A percentile compares a stretch with the other conserved stretches of the same genome.
phyloP scores from a whole-genome alignment of 37 sponge, comb jelly and placozoan species.

The Halichondria panicea region DNA sequence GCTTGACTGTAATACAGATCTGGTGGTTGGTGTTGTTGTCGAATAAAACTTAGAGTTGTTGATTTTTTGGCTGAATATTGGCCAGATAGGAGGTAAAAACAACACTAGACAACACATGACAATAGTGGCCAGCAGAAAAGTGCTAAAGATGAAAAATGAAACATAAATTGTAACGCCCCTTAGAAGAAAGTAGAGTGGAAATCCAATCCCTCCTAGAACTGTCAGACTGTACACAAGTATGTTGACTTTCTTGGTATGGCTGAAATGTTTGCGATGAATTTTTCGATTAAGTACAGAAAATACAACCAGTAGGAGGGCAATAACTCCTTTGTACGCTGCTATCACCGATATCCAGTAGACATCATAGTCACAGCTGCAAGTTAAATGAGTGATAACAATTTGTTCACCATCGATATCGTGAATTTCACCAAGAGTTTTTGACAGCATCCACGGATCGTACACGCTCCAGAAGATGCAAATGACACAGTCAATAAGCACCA shows the following conservation, averaged over 20 bases:
- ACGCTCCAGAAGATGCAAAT: slow-evolving; percentile 11
- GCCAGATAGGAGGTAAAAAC: slow-evolving; percentile 21
- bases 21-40: too few species aligned
- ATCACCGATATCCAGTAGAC: background rate
- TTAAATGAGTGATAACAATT: background rate
- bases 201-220: background rate
- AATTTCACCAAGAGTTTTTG: background rate
- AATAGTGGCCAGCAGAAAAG: background rate
- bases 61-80: too few species aligned
- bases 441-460: slow-evolving; percentile 17
- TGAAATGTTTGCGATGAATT: slow-evolving; percentile 14
- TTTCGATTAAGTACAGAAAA: slow-evolving; percentile 27
- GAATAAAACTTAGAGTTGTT: too few species aligned
- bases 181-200: slow-evolving; percentile 8
- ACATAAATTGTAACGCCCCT: background rate
- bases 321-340: background rate
- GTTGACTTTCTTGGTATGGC: slow-evolving; percentile 40
- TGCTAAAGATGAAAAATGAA: background rate
- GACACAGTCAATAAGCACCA: slow-evolving; percentile 2
- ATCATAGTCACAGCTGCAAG: slow-evolving; percentile 6
- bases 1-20: too few species aligned
- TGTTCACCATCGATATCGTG: background rate
- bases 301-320: slow-evolving; percentile 3
- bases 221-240: slow-evolving; percentile 23
- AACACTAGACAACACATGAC: slow-evolving; percentile 1